Conservation (phyloP, 2,888 invertebrate species). For the Myopa tessellatipennis region DNA sequence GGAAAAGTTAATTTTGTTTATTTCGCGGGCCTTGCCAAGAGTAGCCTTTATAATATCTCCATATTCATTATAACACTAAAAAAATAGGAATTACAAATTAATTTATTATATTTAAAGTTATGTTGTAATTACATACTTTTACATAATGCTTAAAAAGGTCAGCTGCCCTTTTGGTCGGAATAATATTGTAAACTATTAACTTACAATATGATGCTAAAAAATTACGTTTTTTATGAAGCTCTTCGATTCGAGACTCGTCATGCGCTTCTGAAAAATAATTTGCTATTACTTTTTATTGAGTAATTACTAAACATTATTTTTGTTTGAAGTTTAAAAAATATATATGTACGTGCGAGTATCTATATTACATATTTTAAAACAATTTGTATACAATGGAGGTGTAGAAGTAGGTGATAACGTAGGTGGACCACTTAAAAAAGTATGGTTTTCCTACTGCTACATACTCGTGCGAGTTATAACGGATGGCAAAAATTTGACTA, state of each 20-base stretch:
- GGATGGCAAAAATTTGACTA: too few relatives aligned
- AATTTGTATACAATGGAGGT: too few relatives aligned
- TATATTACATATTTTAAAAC: too few relatives aligned
- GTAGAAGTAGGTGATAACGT: too few relatives aligned
- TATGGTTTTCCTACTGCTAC: too few relatives aligned
- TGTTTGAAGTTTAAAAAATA: constrained; percentile 42
- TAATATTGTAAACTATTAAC: constrained; percentile 95
- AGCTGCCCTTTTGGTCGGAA: constrained; percentile 91
- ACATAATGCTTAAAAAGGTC: constrained; percentile 98
- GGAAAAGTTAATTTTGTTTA: constrained; percentile 96
- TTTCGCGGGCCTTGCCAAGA: constrained; percentile 95
- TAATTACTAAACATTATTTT: too few relatives aligned
- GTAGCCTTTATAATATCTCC: constrained; percentile 99
- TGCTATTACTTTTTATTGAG: too few relatives aligned
- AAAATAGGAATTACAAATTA: constrained; percentile 9
- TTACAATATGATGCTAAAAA: constrained; percentile 98
- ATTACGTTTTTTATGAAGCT: constrained; percentile 94
- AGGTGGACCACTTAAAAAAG: too few relatives aligned
- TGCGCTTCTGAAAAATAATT: constrained; percentile 75
- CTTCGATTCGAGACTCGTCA: constrained; percentile 97
- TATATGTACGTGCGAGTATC: neutral
- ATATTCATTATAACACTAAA: constrained; percentile 94
- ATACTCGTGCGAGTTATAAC: too few relatives aligned
- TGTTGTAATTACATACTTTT: constrained; percentile 72
- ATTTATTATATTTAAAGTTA: neutral